Conservation (phyloP, 2,888 invertebrate species). For the Silvanus unidentatus region DNA sequence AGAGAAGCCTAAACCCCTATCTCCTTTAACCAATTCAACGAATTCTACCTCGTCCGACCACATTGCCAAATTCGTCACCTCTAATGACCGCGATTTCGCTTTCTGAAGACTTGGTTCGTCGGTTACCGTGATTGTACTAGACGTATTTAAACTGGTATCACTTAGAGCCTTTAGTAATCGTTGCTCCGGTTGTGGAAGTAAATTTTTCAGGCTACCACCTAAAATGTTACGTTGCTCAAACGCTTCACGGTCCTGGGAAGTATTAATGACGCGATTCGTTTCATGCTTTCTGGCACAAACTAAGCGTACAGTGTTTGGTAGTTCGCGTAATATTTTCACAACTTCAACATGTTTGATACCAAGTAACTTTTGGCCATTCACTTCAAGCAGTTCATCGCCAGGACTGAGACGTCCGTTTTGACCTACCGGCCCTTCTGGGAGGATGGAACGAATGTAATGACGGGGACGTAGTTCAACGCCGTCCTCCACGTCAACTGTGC, state of each 20-base stretch:
- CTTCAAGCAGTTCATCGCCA: constrained; percentile 95
- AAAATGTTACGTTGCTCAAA: constrained; percentile 77
- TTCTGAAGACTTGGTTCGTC: constrained; percentile 62
- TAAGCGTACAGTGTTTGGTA: constrained; percentile 84
- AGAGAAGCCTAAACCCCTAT: constrained; percentile 95
- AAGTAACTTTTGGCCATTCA: constrained; percentile 84
- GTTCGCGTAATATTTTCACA: constrained; percentile 87
- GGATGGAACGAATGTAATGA: constrained; percentile 94
- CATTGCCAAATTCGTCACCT: constrained; percentile 93
- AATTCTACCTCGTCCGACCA: constrained; percentile 94
- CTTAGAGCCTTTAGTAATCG: constrained; percentile 86
- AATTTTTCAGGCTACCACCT: constrained; percentile 80
- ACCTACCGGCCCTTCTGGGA: constrained; percentile 95
- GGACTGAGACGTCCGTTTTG: constrained; percentile 82
- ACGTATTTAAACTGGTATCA: constrained; percentile 86
- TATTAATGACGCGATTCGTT: constrained; percentile 63
- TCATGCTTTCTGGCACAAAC: constrained; percentile 75
- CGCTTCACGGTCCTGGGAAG: constrained; percentile 66
- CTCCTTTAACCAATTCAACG: constrained; percentile 87
- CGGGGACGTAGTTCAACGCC: constrained; percentile 97
- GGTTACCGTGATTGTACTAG: constrained; percentile 74
- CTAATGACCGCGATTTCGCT: constrained; percentile 81
- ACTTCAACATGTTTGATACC: constrained; percentile 96
- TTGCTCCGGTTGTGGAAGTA: constrained; percentile 51
- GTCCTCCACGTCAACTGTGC: constrained; percentile 96